phyloP scores from a whole-genome alignment of 2,888 invertebrate species.

The Rhodophaea formosa region DNA sequence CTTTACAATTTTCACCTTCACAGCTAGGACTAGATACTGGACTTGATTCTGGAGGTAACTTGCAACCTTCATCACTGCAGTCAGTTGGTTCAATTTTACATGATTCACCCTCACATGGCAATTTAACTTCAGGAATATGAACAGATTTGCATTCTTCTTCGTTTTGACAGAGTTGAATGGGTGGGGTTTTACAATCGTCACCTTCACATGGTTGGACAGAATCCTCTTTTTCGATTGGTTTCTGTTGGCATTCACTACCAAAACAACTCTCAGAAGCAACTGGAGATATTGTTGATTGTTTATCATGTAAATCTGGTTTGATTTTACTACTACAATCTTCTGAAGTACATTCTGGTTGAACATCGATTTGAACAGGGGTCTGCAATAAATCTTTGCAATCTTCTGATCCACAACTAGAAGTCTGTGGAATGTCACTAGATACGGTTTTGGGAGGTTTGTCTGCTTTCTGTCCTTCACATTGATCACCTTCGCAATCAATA shows the following conservation, averaged over 20 bases:
- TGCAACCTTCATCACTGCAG: neutral
- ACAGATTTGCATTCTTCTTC: conserved; percentile 23
- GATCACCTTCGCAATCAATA: conserved; percentile 54
- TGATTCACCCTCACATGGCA: conserved; percentile 3
- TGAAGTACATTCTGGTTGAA: conserved; percentile 20
- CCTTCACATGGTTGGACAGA: conserved; percentile 30
- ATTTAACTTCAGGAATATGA: conserved; percentile 15
- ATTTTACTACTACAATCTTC: conserved; percentile 25
- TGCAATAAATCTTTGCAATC: conserved; percentile 36
- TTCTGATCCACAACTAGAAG: conserved; percentile 38
- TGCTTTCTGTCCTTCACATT: conserved; percentile 49
- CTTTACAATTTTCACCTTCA: conserved; percentile 26
- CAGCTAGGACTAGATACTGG: conserved; percentile 17
- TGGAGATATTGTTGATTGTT: neutral
- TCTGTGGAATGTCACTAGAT: conserved; percentile 29
- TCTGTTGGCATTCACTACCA: conserved; percentile 37
- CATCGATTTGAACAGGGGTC: conserved; percentile 22
- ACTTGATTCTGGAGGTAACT: neutral
- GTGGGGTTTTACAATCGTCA: conserved; percentile 28
- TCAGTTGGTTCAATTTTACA: conserved; percentile 13
- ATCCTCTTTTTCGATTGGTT: conserved; percentile 10
- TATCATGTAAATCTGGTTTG: conserved; percentile 5
- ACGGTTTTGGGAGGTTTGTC: conserved; percentile 36
- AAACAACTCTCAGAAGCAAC: conserved; percentile 32
- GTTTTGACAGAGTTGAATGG: conserved; percentile 10